Evolutionary conservation across 2,113 vertebrate species (phyloP).

Genomic region (Lepus europaeus): DNA sequence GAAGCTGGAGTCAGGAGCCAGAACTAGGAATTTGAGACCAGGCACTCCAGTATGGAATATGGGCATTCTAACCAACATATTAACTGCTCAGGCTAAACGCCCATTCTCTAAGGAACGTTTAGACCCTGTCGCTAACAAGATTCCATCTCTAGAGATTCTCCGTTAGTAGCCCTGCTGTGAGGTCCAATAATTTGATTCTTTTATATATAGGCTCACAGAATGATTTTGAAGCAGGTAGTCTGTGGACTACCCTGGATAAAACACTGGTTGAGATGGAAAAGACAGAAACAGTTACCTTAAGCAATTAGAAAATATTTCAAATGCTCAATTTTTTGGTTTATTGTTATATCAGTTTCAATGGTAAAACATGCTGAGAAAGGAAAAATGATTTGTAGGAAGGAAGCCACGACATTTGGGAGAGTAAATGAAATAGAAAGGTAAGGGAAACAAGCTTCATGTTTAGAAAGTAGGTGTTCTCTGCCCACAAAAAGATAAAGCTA

Average conservation of each 20-base stretch:
- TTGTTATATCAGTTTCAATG: neutral
- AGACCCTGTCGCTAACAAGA: neutral
- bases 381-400: neutral
- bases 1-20: no score
- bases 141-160: neutral
- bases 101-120: neutral
- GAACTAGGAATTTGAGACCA: no score
- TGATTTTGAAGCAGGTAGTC: neutral
- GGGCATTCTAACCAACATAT: no score
- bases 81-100: neutral
- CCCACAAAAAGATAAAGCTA: neutral
- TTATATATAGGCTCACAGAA: neutral
- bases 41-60: no score
- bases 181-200: constrained; percentile 5
- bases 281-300: neutral
- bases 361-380: neutral
- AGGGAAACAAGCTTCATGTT: neutral
- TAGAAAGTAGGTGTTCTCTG: neutral
- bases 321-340: constrained; percentile 1
- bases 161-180: neutral
- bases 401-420: neutral
- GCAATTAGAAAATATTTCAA: neutral
- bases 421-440: neutral
- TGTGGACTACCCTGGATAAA: neutral
- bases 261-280: neutral